Evolutionary conservation across 1,140 invertebrate genomes (phyloP), one percentile per base, ranked within the genome.

Genomic region (Stegodyphus mimosarum): DNA sequence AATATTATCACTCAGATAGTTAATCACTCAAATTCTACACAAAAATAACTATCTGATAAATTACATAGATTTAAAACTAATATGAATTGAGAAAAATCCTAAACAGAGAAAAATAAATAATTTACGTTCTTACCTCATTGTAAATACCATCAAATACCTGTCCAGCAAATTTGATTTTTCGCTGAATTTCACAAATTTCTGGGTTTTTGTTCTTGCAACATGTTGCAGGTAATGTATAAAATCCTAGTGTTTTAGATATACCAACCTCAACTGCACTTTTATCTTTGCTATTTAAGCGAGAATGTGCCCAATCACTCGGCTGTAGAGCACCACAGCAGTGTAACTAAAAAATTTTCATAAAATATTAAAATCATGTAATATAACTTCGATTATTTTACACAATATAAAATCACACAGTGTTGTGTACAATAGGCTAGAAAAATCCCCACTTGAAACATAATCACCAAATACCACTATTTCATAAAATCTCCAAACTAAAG

Each of bases 151-250:
- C 87, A 73, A 91, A 90, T 6, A 92, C 83, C 0, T 89, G 85
- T 63, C 90, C 92, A 13, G 90, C 92, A 69, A 93, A 89, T 79
- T 91, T 91, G 5, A 92, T 87, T 63, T 91, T 90, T 48, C 91
- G 89, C 67, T 90, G 90, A 85, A 88, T 75, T 18, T 92, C 90
- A 85, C 93, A 94, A 6, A 88, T 88, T 9, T 78, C 86, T 48
- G 83, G 83, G 66, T 77, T 78, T 9, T 88, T 87, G 17, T 75
- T 52, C 49, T 73, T 91, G 90, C 94, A 94, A 87, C 94, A 94
- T 7, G 93, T 93, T 79, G 91, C 89, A 7, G 94, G 94, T 84
- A 94, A 91, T 66, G 90, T 91, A 87, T 92, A 94, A 52, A 66
- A 80, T 7, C 85, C 76, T 18, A 55, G 7, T 6, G 76, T 51